These are phyloP conservation scores for Ephialtes manifestator DNA, from an alignment of 2,888 invertebrate species.

Conservation along the genomic window DNA sequence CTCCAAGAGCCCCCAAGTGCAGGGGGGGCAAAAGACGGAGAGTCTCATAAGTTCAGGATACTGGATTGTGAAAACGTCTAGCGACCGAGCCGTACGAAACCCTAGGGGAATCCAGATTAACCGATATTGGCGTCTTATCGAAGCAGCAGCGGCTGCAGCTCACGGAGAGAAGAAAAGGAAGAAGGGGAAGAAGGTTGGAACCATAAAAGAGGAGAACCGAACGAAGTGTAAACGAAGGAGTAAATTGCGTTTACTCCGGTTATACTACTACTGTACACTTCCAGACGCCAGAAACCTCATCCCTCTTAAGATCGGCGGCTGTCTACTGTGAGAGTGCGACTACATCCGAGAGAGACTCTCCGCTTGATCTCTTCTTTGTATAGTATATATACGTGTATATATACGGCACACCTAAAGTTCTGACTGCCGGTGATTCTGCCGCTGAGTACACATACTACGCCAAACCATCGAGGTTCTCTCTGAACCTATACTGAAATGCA, in stretches of 20 bases:
- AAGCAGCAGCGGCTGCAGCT: constrained; percentile 31
- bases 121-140: constrained; percentile 65
- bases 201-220: constrained; percentile 9
- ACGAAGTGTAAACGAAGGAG: constrained; percentile 57
- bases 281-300: constrained; percentile 9
- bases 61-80: background rate
- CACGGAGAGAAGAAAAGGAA: background rate
- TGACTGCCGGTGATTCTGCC: constrained; percentile 26
- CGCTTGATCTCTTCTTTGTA: constrained; percentile 11
- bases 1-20: no score
- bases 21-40: no score
- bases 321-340: background rate
- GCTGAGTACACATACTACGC: constrained; percentile 51
- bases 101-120: constrained; percentile 37
- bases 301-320: background rate
- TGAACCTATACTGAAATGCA: constrained; percentile 38
- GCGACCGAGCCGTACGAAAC: background rate
- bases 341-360: constrained; percentile 1
- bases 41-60: no score
- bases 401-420: constrained; percentile 26
- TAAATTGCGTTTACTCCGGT: constrained; percentile 64
- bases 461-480: background rate
- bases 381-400: background rate
- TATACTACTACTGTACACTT: constrained; percentile 38
- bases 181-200: constrained; percentile 5